Base-by-base conservation (phyloP, 2,888 invertebrate species). In the Serripes groenlandicus region DNA sequence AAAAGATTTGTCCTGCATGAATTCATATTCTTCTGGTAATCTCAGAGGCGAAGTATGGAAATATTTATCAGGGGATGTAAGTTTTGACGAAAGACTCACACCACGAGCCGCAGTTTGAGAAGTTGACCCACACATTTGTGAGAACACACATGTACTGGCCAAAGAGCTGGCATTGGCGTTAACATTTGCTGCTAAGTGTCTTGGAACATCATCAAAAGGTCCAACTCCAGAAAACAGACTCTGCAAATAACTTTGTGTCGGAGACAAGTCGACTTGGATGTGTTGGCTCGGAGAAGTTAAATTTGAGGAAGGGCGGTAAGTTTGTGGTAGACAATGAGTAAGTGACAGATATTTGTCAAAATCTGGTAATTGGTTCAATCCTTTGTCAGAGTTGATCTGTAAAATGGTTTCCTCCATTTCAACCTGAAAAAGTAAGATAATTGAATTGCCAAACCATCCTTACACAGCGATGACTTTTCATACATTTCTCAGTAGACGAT, bases 351-450 rank as follows among this genome's bases (percentile, higher is more conserved):
- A 35, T 42, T 37, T 26, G 3, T 26, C 23, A 42, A 80, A 56
- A 71, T 80, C 75, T 70, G 80, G 80, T 11, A 80, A 64, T 21
- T 72, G 58, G n/a, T 28, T 37, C 3, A 71, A 11, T 9, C 66
- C n/a, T 35, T 37, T 35, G 11, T 28, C 66, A 4, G 42, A 42
- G 23, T 66, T 34, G 3, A 66, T 66, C 66, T 66, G 23, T 28
- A 66, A 26, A 21, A 42, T 42, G 4, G 28, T 28, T 66, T 42
- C 42, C 66, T 42, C 18, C 42, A 42, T n/a, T 42, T 66, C 42
- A 15, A 26, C 66, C 66, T 66, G 56, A 11, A 5, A 26, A 56
- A 56, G 28, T 56, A n/a, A n/a, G n/a, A n/a, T n/a, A n/a, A n/a
- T n/a, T n/a, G n/a, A n/a, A n/a, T n/a, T n/a, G n/a, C n/a, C n/a